Evolutionary conservation across 2,113 vertebrate genomes (phyloP).

Genomic region (Peromyscus polionotus): DNA sequence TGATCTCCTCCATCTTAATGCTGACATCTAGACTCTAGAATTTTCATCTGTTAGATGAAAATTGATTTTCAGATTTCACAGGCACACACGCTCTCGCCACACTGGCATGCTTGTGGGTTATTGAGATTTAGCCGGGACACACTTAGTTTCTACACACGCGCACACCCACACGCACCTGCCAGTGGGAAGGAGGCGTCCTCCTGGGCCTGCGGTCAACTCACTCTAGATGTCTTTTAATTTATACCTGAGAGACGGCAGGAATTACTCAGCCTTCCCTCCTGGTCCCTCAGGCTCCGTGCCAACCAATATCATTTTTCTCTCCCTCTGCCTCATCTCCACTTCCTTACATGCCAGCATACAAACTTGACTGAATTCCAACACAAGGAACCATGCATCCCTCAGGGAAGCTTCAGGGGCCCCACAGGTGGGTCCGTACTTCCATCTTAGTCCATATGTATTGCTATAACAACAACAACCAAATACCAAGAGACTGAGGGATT

Average conservation of each 20-base stretch:
- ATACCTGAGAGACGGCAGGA: slow-evolving; percentile 2
- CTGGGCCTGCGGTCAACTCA: neutral
- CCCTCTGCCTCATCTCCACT: neutral
- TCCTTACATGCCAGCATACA: neutral
- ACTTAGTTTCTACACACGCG: neutral
- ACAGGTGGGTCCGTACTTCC: neutral
- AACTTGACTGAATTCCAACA: neutral
- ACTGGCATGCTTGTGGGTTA: neutral
- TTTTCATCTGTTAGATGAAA: slow-evolving; percentile 35
- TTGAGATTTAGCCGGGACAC: neutral
- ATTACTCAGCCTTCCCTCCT: neutral
- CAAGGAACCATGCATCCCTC: neutral
- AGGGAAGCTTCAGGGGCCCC: neutral
- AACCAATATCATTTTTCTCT: neutral
- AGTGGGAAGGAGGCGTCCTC: neutral
- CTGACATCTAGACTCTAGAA: neutral
- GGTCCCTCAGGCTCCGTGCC: neutral
- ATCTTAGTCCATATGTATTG: neutral
- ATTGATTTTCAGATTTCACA: slow-evolving; percentile 42
- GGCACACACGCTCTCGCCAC: neutral
- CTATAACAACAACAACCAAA: neutral
- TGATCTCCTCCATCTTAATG: neutral
- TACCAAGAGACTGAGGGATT: no score
- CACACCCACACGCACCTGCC: neutral
- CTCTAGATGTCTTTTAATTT: slow-evolving; percentile 25